Conservation (phyloP, 2,888 invertebrate genomes). For the Acrobasis repandana region DNA sequence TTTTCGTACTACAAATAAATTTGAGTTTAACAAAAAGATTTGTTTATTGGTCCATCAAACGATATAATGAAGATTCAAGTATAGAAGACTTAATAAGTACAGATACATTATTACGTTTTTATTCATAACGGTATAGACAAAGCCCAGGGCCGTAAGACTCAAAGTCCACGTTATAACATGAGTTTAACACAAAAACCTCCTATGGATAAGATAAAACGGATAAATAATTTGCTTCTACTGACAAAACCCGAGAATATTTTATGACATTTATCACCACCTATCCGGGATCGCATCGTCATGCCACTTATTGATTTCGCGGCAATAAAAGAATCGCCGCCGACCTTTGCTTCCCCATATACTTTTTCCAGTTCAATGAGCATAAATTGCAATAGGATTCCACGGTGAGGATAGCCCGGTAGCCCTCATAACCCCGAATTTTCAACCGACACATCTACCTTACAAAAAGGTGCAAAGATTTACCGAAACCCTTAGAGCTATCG, state of each 20-base stretch:
- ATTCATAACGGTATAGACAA: too few species aligned
- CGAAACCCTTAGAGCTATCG: conserved; percentile 59
- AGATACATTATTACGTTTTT: too few species aligned
- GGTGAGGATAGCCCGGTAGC: conserved; percentile 62
- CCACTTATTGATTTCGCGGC: conserved; percentile 73
- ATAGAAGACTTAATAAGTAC: too few species aligned
- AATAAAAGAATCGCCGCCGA: conserved; percentile 76
- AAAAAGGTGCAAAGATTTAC: conserved; percentile 73
- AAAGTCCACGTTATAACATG: too few species aligned
- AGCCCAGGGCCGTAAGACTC: too few species aligned
- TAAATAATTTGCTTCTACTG: neutral
- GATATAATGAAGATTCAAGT: too few species aligned
- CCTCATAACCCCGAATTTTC: conserved; percentile 62
- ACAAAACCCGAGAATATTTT: conserved; percentile 29
- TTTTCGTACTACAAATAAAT: too few species aligned
- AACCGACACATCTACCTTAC: conserved; percentile 51
- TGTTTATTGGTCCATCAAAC: too few species aligned
- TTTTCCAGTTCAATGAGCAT: conserved; percentile 78
- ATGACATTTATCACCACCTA: conserved; percentile 49
- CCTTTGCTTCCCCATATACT: conserved; percentile 76
- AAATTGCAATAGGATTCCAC: conserved; percentile 81
- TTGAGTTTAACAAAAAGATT: too few species aligned
- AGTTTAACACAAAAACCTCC: too few species aligned
- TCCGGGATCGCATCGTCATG: conserved; percentile 59
- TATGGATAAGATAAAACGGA: too few species aligned